Conservation (phyloP, 2,113 vertebrate species). For the Aepyceros melampus region DNA sequence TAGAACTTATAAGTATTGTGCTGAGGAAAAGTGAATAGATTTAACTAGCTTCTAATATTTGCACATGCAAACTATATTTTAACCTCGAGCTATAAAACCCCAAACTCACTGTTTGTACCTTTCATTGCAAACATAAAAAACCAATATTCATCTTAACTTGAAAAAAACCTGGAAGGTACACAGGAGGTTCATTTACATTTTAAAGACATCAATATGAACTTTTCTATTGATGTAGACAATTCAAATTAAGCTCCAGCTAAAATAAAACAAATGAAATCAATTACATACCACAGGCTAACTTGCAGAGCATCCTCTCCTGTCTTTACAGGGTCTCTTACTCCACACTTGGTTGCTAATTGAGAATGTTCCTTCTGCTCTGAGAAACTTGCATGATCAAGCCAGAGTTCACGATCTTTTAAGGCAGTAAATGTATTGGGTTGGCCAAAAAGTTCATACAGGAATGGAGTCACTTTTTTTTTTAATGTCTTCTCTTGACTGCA, state of each 20-base stretch:
- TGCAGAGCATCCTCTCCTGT: background rate
- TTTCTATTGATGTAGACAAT: slow-evolving; percentile 21
- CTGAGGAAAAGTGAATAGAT: background rate
- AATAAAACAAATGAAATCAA: slow-evolving; percentile 53
- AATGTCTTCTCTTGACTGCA: background rate
- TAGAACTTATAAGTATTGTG: background rate
- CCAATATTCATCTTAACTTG: slow-evolving; percentile 26
- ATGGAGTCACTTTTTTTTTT: background rate
- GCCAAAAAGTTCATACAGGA: background rate
- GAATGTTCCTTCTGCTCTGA: background rate
- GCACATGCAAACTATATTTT: background rate
- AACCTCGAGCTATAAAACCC: background rate
- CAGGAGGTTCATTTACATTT: slow-evolving; percentile 22
- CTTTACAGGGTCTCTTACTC: background rate
- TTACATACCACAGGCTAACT: slow-evolving; percentile 49
- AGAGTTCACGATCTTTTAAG: background rate
- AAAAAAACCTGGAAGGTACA: slow-evolving; percentile 14
- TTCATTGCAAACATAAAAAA: slow-evolving; percentile 25
- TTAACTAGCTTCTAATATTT: slow-evolving; percentile 30
- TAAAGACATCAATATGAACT: slow-evolving; percentile 28
- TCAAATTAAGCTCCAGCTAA: slow-evolving; percentile 33
- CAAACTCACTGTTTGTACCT: background rate
- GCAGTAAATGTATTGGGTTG: background rate
- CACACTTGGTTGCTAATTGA: background rate
- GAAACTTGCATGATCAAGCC: background rate